Conservation (phyloP, 2,113 vertebrate genomes). For the Trematomus loennbergii region DNA sequence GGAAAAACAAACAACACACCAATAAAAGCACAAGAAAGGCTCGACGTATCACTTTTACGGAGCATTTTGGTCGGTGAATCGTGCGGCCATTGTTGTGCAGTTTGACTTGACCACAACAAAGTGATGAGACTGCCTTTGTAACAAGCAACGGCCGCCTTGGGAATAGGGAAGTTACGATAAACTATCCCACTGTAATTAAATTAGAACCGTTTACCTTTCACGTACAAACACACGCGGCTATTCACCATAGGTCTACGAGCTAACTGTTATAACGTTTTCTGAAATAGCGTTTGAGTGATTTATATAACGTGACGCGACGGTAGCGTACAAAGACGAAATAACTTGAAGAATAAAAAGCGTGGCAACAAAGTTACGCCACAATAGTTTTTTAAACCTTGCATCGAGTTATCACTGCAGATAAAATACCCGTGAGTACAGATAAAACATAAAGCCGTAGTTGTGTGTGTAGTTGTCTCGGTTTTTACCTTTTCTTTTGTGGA, state of each 20-base stretch:
- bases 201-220: not conserved
- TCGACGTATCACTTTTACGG: not conserved
- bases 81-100: constrained; percentile 70
- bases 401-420: constrained; percentile 8
- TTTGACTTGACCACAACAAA: constrained; percentile 77
- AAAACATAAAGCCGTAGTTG: not conserved
- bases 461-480: constrained; percentile 28
- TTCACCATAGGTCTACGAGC: not conserved
- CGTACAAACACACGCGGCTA: not conserved
- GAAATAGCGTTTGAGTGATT: constrained; percentile 37
- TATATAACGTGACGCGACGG: constrained; percentile 72
- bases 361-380: constrained; percentile 55
- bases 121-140: constrained; percentile 58
- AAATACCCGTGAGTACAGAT: not conserved
- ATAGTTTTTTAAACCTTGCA: not conserved
- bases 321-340: constrained; percentile 67
- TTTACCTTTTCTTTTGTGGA: constrained; percentile 77
- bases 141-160: constrained; percentile 31
- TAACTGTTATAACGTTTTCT: not conserved
- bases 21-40: not conserved
- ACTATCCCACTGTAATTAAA: not conserved
- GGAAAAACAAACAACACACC: constrained; percentile 5
- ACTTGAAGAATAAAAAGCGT: constrained; percentile 60
- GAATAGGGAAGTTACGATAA: constrained; percentile 27
- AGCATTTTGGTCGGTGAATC: not conserved